Base-by-base conservation (phyloP, 2,113 vertebrate genomes). In the Taxidea taxus region DNA sequence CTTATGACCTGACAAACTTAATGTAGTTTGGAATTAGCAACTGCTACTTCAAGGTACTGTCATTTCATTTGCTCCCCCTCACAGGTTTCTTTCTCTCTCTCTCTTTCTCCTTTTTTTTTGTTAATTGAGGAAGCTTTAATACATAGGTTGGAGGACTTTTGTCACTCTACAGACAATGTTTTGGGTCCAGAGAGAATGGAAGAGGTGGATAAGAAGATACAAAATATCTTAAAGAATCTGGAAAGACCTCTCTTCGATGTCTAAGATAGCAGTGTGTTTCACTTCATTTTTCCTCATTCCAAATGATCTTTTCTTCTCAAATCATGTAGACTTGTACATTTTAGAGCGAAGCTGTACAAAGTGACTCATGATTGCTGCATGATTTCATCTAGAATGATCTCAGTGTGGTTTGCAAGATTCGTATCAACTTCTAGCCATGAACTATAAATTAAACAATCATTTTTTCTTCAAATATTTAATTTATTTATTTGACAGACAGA, bases 141-240 rank as follows among this genome's bases (percentile, higher is more conserved):
- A 37, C 90, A 78, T 92, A 90, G 87, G 39, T 86, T 91, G 66
- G 96, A 97, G 91, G 78, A 95, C 89, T 92, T 98, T 98, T 75
- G 74, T 91, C 70, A 70, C 87, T 94, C 62, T 75, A 68, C 66
- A 94, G 68, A 84, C 8, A 27, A 31, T 70, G 72, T 91, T 20
- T 91, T 94, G 91, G 78, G 92, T 98, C 89, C 94, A 91, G 77
- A 96, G 56, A 29, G 56, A 29, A 75, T 97, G 92, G 94, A 96
- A 51, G 87, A 95, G 78, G 34, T 92, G 15, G 37, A 8, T 68
- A 94, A 49, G 58, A 91, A 58, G 44, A 42, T 60, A 89, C 15
- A 93, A 94, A 98, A 95, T 89, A 88, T 72, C 98, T 90, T 95
- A 78, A 96, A 97, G 47, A 97, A 92, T 96, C 94, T 87, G 8